Percentiles rank a stretch among this genome's conserved stretches.
Evolutionary conservation across 2,888 invertebrate genomes (phyloP).

Genomic region (Torymus texanus): DNA sequence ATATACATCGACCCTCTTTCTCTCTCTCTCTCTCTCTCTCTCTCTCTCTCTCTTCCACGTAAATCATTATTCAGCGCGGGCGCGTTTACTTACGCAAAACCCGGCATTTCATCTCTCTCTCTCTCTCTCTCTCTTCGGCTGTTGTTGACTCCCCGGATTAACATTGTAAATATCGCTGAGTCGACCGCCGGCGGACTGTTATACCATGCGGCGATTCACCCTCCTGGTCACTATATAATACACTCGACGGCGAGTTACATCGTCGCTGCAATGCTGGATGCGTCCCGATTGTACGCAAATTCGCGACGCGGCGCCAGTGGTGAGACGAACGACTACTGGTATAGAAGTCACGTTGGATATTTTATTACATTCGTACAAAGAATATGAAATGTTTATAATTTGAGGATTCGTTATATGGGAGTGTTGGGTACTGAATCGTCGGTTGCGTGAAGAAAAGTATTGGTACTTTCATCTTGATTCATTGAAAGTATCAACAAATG

Average conservation of each 20-base stretch:
- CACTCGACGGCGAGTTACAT: too few relatives aligned
- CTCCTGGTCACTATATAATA: background rate
- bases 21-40: slow-evolving; percentile 2
- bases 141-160: slow-evolving; percentile 50
- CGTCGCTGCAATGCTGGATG: too few relatives aligned
- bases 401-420: slow-evolving; percentile 6
- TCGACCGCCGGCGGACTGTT: background rate
- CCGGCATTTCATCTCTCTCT: slow-evolving; percentile 27
- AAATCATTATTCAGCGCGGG: slow-evolving; percentile 44
- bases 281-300: slow-evolving; percentile 26
- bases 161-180: slow-evolving; percentile 51
- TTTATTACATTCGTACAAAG: slow-evolving; percentile 30
- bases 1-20: background rate
- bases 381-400: slow-evolving; percentile 7
- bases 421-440: background rate
- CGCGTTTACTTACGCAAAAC: slow-evolving; percentile 27
- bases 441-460: too few relatives aligned
- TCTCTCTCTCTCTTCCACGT: slow-evolving; percentile 7
- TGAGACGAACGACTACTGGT: background rate
- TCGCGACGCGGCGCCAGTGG: background rate
- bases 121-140: background rate
- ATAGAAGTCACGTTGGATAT: slow-evolving; percentile 7
- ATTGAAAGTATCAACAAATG: too few relatives aligned
- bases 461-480: too few relatives aligned
- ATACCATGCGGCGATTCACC: too few relatives aligned